phyloP scores from a whole-genome alignment of 2,797 vertebrate genomes.

The Phrynocephalus vlangalii region DNA sequence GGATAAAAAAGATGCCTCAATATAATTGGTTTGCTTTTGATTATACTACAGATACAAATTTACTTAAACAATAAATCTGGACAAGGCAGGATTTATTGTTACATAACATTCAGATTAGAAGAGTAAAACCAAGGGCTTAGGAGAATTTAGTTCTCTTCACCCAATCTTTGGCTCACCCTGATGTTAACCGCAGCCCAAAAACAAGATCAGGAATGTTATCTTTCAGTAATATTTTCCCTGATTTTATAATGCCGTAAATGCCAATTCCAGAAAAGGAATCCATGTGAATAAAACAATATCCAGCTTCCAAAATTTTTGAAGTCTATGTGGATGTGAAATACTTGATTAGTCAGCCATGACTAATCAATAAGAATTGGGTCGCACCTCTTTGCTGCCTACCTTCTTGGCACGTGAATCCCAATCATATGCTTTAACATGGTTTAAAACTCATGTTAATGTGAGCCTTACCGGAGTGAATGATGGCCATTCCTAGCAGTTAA shows the following conservation, averaged over 20 bases:
- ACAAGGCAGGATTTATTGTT: slow-evolving; percentile 70
- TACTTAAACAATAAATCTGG: slow-evolving; percentile 77
- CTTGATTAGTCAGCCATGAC: not conserved
- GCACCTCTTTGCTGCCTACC: not conserved
- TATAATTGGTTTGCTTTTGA: slow-evolving; percentile 84
- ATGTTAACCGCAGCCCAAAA: slow-evolving; percentile 37
- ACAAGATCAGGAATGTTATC: slow-evolving; percentile 14
- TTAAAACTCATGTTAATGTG: not conserved
- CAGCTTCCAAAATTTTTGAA: not conserved
- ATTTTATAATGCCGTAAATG: not conserved
- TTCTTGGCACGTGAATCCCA: not conserved
- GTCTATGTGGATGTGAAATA: not conserved
- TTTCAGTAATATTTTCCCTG: slow-evolving; percentile 35
- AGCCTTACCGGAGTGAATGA: not conserved
- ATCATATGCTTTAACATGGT: not conserved
- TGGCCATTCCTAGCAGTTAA: not conserved
- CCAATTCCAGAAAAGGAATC: not conserved
- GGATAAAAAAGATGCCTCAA: slow-evolving; percentile 79
- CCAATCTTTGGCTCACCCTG: slow-evolving; percentile 66
- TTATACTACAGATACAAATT: slow-evolving; percentile 80
- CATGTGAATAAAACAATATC: too few species aligned
- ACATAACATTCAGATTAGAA: slow-evolving; percentile 69
- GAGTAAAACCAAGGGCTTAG: slow-evolving; percentile 58
- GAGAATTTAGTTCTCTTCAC: slow-evolving; percentile 59
- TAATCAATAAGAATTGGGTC: not conserved